Conservation (phyloP, 2,113 vertebrate species). For the Nannospalax galili region DNA sequence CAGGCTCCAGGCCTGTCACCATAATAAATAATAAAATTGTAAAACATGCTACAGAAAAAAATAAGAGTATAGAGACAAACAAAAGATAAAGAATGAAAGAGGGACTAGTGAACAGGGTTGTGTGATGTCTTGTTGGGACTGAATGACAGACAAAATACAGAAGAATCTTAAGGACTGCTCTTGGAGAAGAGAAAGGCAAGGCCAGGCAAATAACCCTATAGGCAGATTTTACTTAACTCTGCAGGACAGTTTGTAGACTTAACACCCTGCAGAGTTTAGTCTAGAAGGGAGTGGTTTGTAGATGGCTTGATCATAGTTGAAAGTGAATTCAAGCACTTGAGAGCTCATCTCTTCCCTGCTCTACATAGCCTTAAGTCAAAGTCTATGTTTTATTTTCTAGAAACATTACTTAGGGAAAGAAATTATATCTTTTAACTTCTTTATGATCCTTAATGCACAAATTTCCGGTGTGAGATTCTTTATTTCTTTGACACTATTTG, state of each 20-base stretch:
- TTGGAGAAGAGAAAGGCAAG: background rate
- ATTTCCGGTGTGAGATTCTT: background rate
- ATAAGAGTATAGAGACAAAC: background rate
- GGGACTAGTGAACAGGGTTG: background rate
- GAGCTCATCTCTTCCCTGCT: background rate
- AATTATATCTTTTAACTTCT: background rate
- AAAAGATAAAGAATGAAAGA: background rate
- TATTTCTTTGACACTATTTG: background rate
- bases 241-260: background rate
- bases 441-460: background rate
- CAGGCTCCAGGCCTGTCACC: background rate
- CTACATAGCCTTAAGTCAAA: background rate
- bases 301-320: background rate
- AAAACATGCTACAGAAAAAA: background rate
- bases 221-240: background rate
- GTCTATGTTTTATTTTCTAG: conserved; percentile 6
- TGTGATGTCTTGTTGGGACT: background rate
- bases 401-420: background rate
- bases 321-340: background rate
- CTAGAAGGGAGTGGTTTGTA: background rate
- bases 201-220: background rate
- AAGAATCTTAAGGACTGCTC: background rate
- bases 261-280: background rate
- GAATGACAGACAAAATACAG: background rate
- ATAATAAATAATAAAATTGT: background rate